These are phyloP conservation scores for Penaeus japonicus DNA, from an alignment of 1,140 invertebrate species.

Conservation along the genomic window DNA sequence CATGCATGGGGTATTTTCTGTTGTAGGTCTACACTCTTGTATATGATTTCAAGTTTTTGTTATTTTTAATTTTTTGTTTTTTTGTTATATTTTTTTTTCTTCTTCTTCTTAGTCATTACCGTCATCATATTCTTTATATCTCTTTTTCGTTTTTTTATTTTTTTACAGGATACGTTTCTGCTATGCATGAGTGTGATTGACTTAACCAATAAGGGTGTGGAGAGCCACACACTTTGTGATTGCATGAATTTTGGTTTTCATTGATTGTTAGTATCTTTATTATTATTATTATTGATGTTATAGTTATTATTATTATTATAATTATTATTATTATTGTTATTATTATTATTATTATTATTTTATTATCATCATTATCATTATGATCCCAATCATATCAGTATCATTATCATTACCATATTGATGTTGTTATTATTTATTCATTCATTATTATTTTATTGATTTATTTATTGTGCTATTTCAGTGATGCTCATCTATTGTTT, in stretches of 20 bases:
- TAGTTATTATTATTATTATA: no score
- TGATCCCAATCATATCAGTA: no score
- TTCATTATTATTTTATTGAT: no score
- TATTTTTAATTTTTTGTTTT: neutral
- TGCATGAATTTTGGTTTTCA: neutral
- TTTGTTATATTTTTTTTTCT: constrained; percentile 11
- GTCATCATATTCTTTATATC: neutral
- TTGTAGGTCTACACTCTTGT: neutral
- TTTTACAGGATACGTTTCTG: neutral
- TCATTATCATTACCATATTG: no score
- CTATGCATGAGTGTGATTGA: constrained; percentile 3
- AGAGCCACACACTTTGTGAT: constrained; percentile 23
- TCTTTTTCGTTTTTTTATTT: constrained; percentile 26
- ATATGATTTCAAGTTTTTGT: neutral
- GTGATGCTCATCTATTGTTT: no score
- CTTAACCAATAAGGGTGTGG: constrained; percentile 7
- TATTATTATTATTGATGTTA: no score
- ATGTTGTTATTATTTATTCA: no score
- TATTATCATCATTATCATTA: no score
- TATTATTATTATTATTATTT: no score
- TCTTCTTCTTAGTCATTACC: neutral
- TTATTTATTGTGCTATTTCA: no score
- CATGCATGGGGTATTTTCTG: constrained; percentile 20
- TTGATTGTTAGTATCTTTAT: neutral
- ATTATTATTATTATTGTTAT: no score